Base-by-base conservation (phyloP, 2,113 vertebrate genomes). In the Panurus biarmicus region DNA sequence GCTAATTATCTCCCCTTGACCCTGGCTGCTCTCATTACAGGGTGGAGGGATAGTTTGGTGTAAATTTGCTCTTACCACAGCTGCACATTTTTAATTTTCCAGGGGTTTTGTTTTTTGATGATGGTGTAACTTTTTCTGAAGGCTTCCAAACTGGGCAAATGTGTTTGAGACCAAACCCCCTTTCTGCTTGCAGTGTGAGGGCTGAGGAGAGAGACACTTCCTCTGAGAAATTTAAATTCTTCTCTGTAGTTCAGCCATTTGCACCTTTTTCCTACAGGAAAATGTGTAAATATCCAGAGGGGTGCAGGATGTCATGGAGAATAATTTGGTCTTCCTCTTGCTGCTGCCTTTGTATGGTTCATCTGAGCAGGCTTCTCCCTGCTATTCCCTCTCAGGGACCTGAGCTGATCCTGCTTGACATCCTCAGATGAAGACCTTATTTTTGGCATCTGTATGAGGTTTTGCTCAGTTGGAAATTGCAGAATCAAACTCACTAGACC, bases 1-100 rank as follows among this genome's bases (percentile, higher is more conserved):
- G n/a, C 44, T 94, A 94, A 78, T 95, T 48, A 74, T 90, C 60
- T 92, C 36, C 40, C 69, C 44, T 90, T 90, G 48, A 64, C 72
- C 64, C 69, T 64, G 28, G 13, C 40, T 88, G 20, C 45, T 93
- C n/a, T 80, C 60, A 70, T 90, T 94, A 70, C 23, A 60, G 54
- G 17, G 40, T 66, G 11, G 62, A 85, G 61, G n/a, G 50, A 44
- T 22, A 74, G 10, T 56, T 31, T 75, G 42, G 57, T 88, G 77
- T 71, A 80, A 81, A 76, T 86, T 74, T 93, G n/a, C 51, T 88
- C 9, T 48, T 71, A 19, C 44, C 51, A 6, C n/a, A 77, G 56
- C 23, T 3, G 5, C 35, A 31, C 4, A 4, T 33, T 19, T 24
- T 17, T 70, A 44, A 24, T 70, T 81, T 92, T 67, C 36, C 7